These are phyloP conservation scores for Tenthredo mesomela DNA, from an alignment of 2,888 invertebrate species.

Conservation along the genomic window DNA sequence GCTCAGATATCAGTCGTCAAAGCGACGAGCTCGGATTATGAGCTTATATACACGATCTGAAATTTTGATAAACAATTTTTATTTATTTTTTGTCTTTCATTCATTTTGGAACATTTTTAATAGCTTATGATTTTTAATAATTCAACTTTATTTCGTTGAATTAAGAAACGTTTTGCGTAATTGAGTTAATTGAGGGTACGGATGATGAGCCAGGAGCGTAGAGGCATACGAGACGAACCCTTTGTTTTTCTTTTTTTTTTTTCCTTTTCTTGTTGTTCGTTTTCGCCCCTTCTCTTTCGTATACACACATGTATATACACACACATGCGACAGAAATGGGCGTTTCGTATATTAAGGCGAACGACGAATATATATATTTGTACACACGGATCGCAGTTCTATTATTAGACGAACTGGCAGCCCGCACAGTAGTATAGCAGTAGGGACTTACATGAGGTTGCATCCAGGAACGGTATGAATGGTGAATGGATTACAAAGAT, in stretches of 20 bases:
- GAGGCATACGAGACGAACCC: not conserved
- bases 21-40: conserved; percentile 11
- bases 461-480: conserved; percentile 58
- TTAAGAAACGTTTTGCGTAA: not conserved
- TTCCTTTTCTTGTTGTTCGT: not conserved
- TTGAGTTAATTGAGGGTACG: not conserved
- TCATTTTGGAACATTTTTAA: not conserved
- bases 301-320: not conserved
- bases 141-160: not conserved
- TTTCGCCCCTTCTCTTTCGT: not conserved
- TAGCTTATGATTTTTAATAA: not conserved
- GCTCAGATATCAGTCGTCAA: conserved; percentile 1
- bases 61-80: not conserved
- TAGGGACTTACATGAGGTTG: conserved; percentile 46
- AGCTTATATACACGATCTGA: not conserved
- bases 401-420: conserved; percentile 57
- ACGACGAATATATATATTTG: conserved; percentile 47
- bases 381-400: conserved; percentile 59
- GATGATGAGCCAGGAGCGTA: not conserved
- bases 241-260: not conserved
- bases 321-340: not conserved
- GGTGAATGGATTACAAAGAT: conserved; percentile 56
- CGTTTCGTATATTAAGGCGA: not conserved
- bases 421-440: too few species aligned
- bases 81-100: not conserved